These are phyloP conservation scores for Rhabdomys pumilio DNA, from an alignment of 2,797 vertebrate genomes.

Conservation along the genomic window DNA sequence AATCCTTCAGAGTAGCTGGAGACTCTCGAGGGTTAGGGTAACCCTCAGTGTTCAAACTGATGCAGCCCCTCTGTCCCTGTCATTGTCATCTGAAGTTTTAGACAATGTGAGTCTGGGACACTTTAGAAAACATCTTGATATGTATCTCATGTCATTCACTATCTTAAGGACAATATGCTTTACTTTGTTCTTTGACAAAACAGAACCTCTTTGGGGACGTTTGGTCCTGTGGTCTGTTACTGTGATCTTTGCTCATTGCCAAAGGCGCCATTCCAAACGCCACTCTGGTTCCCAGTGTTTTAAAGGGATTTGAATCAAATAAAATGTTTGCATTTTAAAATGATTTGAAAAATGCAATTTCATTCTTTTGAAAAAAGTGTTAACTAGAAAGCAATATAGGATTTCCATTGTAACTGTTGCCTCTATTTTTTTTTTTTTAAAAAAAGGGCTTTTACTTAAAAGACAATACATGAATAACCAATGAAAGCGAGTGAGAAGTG, in stretches of 20 bases:
- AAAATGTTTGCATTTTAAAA: background rate
- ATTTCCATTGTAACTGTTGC: background rate
- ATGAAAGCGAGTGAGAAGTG: background rate
- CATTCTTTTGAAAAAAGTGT: background rate
- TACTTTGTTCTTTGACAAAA: background rate
- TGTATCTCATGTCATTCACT: background rate
- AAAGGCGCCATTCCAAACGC: background rate
- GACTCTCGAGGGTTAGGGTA: background rate
- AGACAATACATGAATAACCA: background rate
- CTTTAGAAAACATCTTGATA: background rate
- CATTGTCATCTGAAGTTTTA: background rate
- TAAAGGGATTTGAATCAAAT: background rate
- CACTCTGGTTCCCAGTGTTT: background rate
- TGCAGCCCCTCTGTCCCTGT: background rate
- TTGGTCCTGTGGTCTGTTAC: background rate
- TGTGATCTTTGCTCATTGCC: background rate
- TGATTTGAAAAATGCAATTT: background rate
- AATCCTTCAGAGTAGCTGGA: background rate
- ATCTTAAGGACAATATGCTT: background rate
- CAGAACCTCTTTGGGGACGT: background rate
- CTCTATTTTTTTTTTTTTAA: background rate
- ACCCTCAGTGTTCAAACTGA: background rate
- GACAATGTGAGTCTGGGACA: background rate
- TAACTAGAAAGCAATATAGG: background rate
- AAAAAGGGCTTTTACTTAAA: background rate